Evolutionary conservation across 2,888 invertebrate species (phyloP).

Genomic region (Eremobia ochroleuca): DNA sequence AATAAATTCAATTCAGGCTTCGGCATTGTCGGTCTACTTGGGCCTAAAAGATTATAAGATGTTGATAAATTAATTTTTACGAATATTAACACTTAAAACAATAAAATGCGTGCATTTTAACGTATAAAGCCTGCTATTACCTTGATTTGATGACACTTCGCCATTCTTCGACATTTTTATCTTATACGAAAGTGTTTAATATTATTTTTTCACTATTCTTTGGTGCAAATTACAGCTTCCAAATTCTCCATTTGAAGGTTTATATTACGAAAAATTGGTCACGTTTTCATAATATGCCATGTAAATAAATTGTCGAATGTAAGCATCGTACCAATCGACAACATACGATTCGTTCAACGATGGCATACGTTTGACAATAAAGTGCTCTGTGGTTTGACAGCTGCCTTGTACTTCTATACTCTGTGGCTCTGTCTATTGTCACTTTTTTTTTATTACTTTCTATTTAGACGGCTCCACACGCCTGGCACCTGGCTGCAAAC

Average conservation of each 20-base stretch:
- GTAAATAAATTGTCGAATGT: slow-evolving; percentile 69
- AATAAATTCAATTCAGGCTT: slow-evolving; percentile 88
- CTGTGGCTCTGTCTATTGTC: slow-evolving; percentile 3
- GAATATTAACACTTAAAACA: background rate
- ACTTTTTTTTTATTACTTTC: background rate
- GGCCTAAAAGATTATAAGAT: slow-evolving; percentile 78
- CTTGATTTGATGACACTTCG: slow-evolving; percentile 93
- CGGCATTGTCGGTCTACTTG: slow-evolving; percentile 86
- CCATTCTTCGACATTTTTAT: slow-evolving; percentile 94
- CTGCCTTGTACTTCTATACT: slow-evolving; percentile 1
- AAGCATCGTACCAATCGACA: slow-evolving; percentile 76
- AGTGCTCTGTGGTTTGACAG: slow-evolving; percentile 63
- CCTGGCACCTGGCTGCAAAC: background rate
- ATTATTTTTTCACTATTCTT: slow-evolving; percentile 77
- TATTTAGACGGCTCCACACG: background rate
- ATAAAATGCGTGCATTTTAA: slow-evolving; percentile 23
- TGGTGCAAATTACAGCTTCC: slow-evolving; percentile 76
- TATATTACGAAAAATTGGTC: slow-evolving; percentile 73
- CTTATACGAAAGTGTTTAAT: slow-evolving; percentile 72
- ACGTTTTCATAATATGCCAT: slow-evolving; percentile 78
- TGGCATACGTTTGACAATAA: slow-evolving; percentile 42
- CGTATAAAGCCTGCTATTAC: slow-evolving; percentile 75
- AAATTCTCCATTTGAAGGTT: slow-evolving; percentile 85
- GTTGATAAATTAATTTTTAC: background rate
- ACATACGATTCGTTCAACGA: slow-evolving; percentile 61